Conservation (phyloP, 1,140 invertebrate species). For the Formica selysi region DNA sequence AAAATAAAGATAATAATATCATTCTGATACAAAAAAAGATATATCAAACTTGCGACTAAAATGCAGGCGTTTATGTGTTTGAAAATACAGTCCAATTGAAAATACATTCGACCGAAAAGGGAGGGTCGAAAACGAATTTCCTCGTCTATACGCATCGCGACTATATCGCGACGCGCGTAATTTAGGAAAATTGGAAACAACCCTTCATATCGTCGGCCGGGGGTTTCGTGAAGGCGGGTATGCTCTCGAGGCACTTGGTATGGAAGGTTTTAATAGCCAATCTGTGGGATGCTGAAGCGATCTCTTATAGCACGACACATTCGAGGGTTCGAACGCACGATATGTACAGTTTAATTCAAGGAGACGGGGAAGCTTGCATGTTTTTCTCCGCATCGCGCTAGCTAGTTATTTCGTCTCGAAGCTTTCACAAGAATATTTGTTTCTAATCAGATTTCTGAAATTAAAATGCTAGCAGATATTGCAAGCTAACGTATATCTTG, state of each 20-base stretch:
- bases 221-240: conserved; percentile 69
- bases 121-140: conserved; percentile 70
- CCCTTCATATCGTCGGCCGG: conserved; percentile 70
- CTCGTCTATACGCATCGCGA: conserved; percentile 60
- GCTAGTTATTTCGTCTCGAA: conserved; percentile 46
- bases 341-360: conserved; percentile 70
- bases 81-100: conserved; percentile 3
- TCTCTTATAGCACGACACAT: conserved; percentile 73
- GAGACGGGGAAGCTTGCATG: conserved; percentile 59
- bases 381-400: conserved; percentile 18
- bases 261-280: conserved; percentile 79
- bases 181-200: conserved; percentile 79
- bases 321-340: conserved; percentile 12
- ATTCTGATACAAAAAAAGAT: too few species aligned
- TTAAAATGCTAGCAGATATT: neutral
- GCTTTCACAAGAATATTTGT: conserved; percentile 24
- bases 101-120: conserved; percentile 36
- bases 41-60: conserved; percentile 15
- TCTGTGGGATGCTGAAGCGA: conserved; percentile 74
- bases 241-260: conserved; percentile 72
- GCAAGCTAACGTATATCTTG: neutral
- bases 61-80: neutral
- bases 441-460: neutral
- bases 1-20: neutral
- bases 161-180: conserved; percentile 65